A percentile compares a stretch with the other conserved stretches of the same genome.
Evolutionary conservation across 2,113 vertebrate species (phyloP).

Genomic region (Centropus bengalensis): DNA sequence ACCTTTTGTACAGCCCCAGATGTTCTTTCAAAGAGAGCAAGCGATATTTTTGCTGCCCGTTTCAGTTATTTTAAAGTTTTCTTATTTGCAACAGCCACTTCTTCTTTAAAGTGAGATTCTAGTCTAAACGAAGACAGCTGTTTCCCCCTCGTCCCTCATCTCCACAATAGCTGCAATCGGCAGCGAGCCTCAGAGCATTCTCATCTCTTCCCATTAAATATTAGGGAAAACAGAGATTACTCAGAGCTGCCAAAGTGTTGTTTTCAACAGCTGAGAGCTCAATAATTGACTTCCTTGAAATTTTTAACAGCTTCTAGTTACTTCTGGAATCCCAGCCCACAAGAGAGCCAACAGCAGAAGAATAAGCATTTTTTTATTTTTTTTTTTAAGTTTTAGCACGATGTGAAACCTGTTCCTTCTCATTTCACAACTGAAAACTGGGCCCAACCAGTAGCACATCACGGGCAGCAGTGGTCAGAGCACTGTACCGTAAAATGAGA

Average conservation of each 20-base stretch:
- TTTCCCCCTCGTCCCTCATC: conserved; percentile 50
- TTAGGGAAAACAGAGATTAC: conserved; percentile 63
- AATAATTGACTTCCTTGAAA: conserved; percentile 37
- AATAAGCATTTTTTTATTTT: neutral
- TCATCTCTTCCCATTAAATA: conserved; percentile 25
- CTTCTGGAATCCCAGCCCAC: neutral
- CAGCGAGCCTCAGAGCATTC: neutral
- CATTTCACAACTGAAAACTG: neutral
- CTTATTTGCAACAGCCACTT: conserved; percentile 43
- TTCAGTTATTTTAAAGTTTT: conserved; percentile 60
- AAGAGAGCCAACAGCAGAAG: neutral
- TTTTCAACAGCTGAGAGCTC: conserved; percentile 45
- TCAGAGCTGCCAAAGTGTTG: conserved; percentile 11
- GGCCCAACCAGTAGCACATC: fast-evolving
- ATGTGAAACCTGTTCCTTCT: neutral
- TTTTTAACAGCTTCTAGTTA: neutral
- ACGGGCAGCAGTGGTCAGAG: neutral
- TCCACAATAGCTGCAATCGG: conserved; percentile 28
- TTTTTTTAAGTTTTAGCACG: neutral
- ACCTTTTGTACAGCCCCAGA: conserved; percentile 31
- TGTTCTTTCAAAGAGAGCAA: conserved; percentile 53
- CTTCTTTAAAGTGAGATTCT: conserved; percentile 20
- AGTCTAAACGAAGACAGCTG: conserved; percentile 64
- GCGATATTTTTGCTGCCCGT: conserved; percentile 49
- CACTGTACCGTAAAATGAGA: neutral